Conservation (phyloP, 2,113 vertebrate species). For the Salvator merianae region DNA sequence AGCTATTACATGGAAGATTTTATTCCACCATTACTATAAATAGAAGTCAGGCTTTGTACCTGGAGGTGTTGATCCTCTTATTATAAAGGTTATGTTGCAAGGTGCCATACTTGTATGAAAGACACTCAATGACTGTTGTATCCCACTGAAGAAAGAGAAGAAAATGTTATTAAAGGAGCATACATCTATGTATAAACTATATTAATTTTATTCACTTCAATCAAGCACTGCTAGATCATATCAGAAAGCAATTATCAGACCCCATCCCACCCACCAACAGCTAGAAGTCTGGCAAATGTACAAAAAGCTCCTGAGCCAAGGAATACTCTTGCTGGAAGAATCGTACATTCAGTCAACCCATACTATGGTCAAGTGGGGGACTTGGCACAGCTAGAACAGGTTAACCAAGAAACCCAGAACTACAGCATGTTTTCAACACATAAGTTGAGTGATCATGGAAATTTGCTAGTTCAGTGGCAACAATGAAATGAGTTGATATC, state of each 20-base stretch:
- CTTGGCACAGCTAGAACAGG: too few relatives aligned
- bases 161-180: slow-evolving; percentile 33
- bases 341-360: too few relatives aligned
- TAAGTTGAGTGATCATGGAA: too few relatives aligned
- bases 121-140: not conserved
- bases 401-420: too few relatives aligned
- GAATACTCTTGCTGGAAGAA: too few relatives aligned
- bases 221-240: not conserved
- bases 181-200: not conserved
- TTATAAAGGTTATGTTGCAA: slow-evolving; percentile 82
- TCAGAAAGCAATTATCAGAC: too few relatives aligned
- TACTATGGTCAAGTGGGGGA: too few relatives aligned
- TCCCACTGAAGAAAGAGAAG: slow-evolving; percentile 2
- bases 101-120: slow-evolving; percentile 81
- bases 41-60: slow-evolving; percentile 73
- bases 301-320: not conserved
- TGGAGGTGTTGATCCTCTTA: slow-evolving; percentile 84
- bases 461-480: too few relatives aligned
- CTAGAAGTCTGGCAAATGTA: not conserved
- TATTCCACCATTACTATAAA: not conserved
- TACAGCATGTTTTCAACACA: too few relatives aligned
- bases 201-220: not conserved
- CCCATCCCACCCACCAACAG: not conserved
- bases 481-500: too few relatives aligned
- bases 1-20: not conserved